Percentiles rank a stretch among this genome's conserved stretches.
Conservation (phyloP, 2,888 invertebrate genomes). For the Antheraea assamensis region DNA sequence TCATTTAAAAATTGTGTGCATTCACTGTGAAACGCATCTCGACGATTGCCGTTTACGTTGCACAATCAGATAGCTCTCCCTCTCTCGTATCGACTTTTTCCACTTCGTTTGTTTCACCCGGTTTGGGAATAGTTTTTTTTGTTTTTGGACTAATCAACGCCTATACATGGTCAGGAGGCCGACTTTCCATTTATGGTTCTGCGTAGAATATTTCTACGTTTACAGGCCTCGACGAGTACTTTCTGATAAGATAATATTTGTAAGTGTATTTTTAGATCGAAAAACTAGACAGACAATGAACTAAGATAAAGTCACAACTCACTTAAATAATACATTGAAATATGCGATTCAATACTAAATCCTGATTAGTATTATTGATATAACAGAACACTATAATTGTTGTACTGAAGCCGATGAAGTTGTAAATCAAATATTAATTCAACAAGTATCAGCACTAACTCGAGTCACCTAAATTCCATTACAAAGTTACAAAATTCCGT, state of each 20-base stretch:
- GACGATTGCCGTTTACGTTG: slow-evolving; percentile 72
- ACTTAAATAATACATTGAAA: background rate
- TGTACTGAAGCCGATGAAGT: background rate
- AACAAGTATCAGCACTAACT: slow-evolving; percentile 4
- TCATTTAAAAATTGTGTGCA: slow-evolving; percentile 72
- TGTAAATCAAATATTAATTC: slow-evolving; percentile 1
- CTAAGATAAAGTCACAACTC: background rate
- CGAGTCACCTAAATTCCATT: slow-evolving; percentile 13
- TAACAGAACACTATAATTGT: background rate
- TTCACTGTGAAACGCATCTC: slow-evolving; percentile 73
- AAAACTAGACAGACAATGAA: background rate
- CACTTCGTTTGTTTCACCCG: slow-evolving; percentile 73
- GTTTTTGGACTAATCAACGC: slow-evolving; percentile 78
- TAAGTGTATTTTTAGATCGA: background rate
- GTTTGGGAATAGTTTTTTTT: slow-evolving; percentile 80
- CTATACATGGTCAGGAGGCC: slow-evolving; percentile 55
- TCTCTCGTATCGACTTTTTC: slow-evolving; percentile 78
- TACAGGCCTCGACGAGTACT: slow-evolving; percentile 36
- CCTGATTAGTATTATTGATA: background rate
- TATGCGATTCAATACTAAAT: background rate
- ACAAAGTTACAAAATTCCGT: slow-evolving; percentile 46
- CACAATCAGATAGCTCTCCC: slow-evolving; percentile 68
- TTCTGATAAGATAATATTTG: slow-evolving; percentile 19
- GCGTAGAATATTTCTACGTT: slow-evolving; percentile 48
- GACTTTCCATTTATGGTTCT: slow-evolving; percentile 54